Evolutionary conservation across 2,888 invertebrate genomes (phyloP).

Genomic region (Mystacides longicornis): DNA sequence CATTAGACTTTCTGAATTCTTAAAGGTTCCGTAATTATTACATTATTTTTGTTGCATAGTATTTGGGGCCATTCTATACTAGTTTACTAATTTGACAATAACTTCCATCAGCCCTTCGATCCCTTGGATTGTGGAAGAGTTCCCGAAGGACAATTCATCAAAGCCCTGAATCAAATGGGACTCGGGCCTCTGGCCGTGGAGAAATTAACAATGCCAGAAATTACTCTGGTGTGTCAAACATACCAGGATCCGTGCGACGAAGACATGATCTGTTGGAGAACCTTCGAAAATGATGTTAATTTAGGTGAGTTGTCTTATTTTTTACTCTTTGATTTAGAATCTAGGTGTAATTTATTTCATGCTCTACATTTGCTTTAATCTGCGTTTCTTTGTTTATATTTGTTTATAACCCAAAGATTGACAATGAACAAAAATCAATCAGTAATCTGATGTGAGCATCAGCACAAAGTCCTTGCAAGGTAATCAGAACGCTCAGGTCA

Average conservation of each 20-base stretch:
- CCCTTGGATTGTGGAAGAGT: constrained; percentile 59
- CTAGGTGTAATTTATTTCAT: too few relatives aligned
- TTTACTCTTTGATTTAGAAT: too few relatives aligned
- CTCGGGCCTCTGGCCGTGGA: constrained; percentile 44
- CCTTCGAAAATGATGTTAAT: constrained; percentile 72
- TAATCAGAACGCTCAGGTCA: too few relatives aligned
- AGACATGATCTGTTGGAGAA: constrained; percentile 63
- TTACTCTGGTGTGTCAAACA: constrained; percentile 54
- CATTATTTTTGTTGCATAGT: too few relatives aligned
- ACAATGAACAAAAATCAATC: too few relatives aligned
- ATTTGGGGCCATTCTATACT: not conserved
- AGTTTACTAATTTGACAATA: not conserved
- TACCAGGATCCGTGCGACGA: constrained; percentile 67
- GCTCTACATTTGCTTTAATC: too few relatives aligned
- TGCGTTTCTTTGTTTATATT: too few relatives aligned
- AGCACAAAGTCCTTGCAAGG: too few relatives aligned
- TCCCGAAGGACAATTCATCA: constrained; percentile 61
- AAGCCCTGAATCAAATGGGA: constrained; percentile 61
- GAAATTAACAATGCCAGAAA: constrained; percentile 52
- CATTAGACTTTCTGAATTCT: constrained; percentile 60
- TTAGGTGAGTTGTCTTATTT: constrained; percentile 45
- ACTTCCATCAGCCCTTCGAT: constrained; percentile 55
- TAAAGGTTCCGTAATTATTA: too few relatives aligned
- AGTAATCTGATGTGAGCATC: too few relatives aligned
- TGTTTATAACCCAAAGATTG: too few relatives aligned